Base-by-base conservation (phyloP, 2,113 vertebrate genomes). In the Anolis carolinensis region DNA sequence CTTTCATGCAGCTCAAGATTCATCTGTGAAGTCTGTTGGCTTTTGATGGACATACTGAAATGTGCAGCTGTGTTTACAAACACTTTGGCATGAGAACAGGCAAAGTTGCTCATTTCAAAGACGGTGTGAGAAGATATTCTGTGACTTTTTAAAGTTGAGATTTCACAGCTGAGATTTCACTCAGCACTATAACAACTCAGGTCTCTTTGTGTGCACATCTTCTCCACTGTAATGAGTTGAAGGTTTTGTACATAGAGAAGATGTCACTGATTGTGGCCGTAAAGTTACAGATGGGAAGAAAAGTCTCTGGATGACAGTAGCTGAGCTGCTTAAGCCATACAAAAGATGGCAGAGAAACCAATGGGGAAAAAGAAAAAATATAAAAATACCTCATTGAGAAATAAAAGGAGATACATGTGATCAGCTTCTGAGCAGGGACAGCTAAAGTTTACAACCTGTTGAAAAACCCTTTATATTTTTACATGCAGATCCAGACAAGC, bases 61-160 rank as follows among this genome's bases (percentile, higher is more conserved):
- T 84, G 82, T 89, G 83, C 77, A 0, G 44, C 73, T 77, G 89
- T 93, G 86, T 90, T 93, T 93, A 94, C 21, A 87, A 93, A 89
- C 89, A 32, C 80, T 85, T 95, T 87, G 93, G 89, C 89, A 87
- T 83, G 81, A 93, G 90, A 95, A 93, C 59, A 6, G 11, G 85
- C 85, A 16, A 13, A 87, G 85, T 82, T 1, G 0, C 0, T 83
- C 83, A 82, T 87, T 89, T 92, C 88, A 0, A 83, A 55, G 74
- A 25, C 59, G 70, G 82, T 30, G 25, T 50, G 7, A 34, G 70
- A 89, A 91, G 59, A 86, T 78, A 86, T 84, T 87, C 68, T 16
- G 11, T 62, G 79, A 84, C 77, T 79, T 52, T 62, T 21, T 4
- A 18, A 65, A 86, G 83, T 82, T 0, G 55, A 6, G 21, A 4